Evolutionary conservation across 2,113 vertebrate species (phyloP).

Genomic region (Scortum barcoo): DNA sequence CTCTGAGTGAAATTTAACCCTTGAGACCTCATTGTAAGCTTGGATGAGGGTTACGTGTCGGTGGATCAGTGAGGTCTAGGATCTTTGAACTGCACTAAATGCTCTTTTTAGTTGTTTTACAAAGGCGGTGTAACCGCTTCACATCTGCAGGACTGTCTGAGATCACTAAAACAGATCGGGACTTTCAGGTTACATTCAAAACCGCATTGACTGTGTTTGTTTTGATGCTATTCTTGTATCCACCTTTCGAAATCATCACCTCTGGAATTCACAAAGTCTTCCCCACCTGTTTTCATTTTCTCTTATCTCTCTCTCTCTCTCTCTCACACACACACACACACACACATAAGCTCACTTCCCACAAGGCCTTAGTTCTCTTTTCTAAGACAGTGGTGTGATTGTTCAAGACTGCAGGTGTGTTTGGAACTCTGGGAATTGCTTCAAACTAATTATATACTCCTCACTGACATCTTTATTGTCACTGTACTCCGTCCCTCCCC

Average conservation of each 20-base stretch:
- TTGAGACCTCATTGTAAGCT: background rate
- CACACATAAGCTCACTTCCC: background rate
- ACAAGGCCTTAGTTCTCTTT: conserved; percentile 25
- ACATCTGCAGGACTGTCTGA: conserved; percentile 1
- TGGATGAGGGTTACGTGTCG: background rate
- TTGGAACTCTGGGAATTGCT: conserved; percentile 56
- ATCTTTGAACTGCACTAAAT: conserved; percentile 14
- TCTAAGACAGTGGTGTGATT: conserved; percentile 66
- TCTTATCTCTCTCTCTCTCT: background rate
- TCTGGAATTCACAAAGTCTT: conserved; percentile 31
- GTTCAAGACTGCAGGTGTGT: conserved; percentile 75
- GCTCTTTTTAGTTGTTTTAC: background rate
- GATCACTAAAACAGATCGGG: background rate
- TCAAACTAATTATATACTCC: conserved; percentile 63
- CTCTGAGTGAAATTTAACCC: conserved; percentile 38
- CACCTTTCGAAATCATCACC: conserved; percentile 18
- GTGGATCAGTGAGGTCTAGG: background rate
- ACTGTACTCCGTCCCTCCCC: conserved; percentile 46
- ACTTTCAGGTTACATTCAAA: conserved; percentile 24
- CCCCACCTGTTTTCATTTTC: conserved; percentile 50
- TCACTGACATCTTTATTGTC: conserved; percentile 69
- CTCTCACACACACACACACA: background rate
- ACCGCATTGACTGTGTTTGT: conserved; percentile 2
- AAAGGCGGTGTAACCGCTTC: background rate
- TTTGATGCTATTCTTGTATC: conserved; percentile 31